A percentile compares a stretch with the other conserved stretches of the same genome.
phyloP scores from a whole-genome alignment of 1,140 invertebrate species.

The Drosophila ambigua region DNA sequence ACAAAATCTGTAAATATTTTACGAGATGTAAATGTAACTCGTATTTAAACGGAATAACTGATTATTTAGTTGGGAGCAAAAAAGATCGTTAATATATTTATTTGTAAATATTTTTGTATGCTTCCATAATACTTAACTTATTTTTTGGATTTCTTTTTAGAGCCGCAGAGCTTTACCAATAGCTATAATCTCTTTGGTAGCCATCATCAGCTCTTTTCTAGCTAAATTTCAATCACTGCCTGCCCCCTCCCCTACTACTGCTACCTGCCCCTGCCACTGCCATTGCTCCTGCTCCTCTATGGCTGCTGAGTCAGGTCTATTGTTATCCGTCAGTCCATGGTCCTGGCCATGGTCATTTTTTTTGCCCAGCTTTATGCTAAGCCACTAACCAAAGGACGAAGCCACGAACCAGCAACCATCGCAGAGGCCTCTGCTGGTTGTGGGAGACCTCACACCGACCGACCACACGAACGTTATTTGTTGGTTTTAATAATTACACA shows the following conservation, averaged over 20 bases:
- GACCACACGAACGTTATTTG: constrained; percentile 78
- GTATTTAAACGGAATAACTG: too few species aligned
- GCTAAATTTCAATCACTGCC: constrained; percentile 5
- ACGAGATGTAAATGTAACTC: too few species aligned
- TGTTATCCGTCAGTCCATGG: constrained; percentile 30
- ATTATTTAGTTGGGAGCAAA: neutral
- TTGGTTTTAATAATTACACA: constrained; percentile 83
- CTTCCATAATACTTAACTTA: too few species aligned
- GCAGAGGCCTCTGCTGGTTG: constrained; percentile 15
- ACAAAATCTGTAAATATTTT: too few species aligned
- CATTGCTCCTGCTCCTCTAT: too few species aligned
- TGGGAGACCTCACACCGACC: constrained; percentile 25
- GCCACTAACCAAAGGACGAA: constrained; percentile 34
- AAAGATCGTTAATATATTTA: neutral
- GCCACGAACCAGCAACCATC: constrained; percentile 12
- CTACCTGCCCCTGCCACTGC: too few species aligned
- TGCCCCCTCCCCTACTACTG: too few species aligned
- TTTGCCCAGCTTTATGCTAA: constrained; percentile 53
- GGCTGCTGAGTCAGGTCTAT: constrained; percentile 47
- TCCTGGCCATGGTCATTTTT: constrained; percentile 47
- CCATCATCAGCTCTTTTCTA: constrained; percentile 25
- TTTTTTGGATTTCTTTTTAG: neutral
- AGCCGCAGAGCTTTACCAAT: neutral
- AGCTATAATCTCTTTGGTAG: neutral
- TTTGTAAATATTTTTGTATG: neutral